phyloP scores from a whole-genome alignment of 1,140 invertebrate species.

The Temnothorax nylanderi region DNA sequence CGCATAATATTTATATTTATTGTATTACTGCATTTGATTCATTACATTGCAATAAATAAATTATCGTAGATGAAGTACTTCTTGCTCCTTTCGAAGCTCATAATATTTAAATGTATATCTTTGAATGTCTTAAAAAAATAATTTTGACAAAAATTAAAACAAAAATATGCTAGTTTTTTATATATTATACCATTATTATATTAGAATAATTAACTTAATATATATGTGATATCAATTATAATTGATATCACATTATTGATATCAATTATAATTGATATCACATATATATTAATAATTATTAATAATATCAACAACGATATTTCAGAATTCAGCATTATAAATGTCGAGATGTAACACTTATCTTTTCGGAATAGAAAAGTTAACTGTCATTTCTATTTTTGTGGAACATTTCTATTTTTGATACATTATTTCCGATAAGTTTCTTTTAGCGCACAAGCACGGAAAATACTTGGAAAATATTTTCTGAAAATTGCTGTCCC shows the following conservation, averaged over 20 bases:
- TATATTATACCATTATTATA: not conserved
- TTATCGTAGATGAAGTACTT: not conserved
- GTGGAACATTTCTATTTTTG: not conserved
- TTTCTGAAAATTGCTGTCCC: not conserved
- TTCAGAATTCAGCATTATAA: not conserved
- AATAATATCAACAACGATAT: not conserved
- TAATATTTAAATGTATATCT: not conserved
- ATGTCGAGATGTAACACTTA: too few species aligned
- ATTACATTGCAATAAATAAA: not conserved
- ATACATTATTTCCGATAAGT: constrained; percentile 17
- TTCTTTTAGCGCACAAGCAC: not conserved
- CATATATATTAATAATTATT: too few species aligned
- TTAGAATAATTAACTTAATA: not conserved
- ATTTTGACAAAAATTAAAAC: not conserved
- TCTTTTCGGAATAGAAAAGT: not conserved
- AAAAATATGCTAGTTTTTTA: not conserved
- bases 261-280: too few species aligned
- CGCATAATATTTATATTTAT: not conserved
- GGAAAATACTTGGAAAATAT: constrained; percentile 1
- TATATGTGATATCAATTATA: not conserved
- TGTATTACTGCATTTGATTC: not conserved
- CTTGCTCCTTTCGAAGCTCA: not conserved
- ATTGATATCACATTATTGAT: too few species aligned
- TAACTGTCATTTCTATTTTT: constrained; percentile 5
- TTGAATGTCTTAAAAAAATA: not conserved